Conservation (phyloP, 2,113 vertebrate species). For the Sceloporus undulatus region DNA sequence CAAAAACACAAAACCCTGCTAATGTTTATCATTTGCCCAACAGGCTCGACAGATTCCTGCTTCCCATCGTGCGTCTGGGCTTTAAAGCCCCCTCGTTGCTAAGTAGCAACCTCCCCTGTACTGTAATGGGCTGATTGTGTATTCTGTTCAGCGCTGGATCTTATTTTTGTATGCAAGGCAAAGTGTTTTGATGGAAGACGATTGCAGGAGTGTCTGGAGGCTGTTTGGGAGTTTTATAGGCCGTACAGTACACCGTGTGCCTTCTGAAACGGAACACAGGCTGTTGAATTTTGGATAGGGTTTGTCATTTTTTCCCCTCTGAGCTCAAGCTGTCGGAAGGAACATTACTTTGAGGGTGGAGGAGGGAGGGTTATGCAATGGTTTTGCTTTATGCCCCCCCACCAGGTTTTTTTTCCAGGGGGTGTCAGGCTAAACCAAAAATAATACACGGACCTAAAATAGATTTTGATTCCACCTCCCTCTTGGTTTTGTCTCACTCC, state of each 20-base stretch:
- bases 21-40: conserved; percentile 90
- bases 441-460: neutral
- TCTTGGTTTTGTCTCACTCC: too few relatives aligned
- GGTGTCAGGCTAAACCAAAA: neutral
- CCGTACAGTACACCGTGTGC: conserved; percentile 97
- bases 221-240: conserved; percentile 96
- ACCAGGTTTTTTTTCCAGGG: neutral
- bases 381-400: neutral
- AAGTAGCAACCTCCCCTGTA: conserved; percentile 94
- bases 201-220: conserved; percentile 96
- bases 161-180: conserved; percentile 99
- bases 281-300: conserved; percentile 92
- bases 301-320: conserved; percentile 84
- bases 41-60: conserved; percentile 86
- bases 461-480: too few relatives aligned
- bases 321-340: conserved; percentile 75
- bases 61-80: conserved; percentile 89
- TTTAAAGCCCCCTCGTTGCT: conserved; percentile 95
- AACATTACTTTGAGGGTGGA: conserved; percentile 79
- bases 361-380: conserved; percentile 48
- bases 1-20: conserved; percentile 51
- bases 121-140: conserved; percentile 99
- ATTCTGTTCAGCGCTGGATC: conserved; percentile 93
- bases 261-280: conserved; percentile 91
- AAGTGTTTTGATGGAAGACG: conserved; percentile 99